These are phyloP conservation scores for Apodemia zela DNA, from an alignment of 2,888 invertebrate genomes.

Conservation along the genomic window DNA sequence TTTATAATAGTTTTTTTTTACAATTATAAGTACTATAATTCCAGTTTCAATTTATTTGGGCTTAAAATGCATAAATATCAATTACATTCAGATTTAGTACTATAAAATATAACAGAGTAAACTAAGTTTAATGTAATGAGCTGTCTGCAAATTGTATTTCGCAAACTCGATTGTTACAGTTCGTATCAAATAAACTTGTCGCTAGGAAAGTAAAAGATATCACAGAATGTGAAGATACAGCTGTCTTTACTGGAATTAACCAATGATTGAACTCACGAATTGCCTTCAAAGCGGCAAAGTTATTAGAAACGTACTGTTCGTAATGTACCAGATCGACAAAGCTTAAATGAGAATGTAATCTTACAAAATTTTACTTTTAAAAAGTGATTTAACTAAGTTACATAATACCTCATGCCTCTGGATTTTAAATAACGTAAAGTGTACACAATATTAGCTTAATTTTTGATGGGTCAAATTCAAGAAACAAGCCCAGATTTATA, in stretches of 20 bases:
- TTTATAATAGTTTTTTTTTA: not conserved
- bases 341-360: not conserved
- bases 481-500: not conserved
- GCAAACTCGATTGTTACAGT: too few species aligned
- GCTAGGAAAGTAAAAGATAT: too few species aligned
- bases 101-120: too few species aligned
- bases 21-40: conserved; percentile 1
- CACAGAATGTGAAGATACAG: not conserved
- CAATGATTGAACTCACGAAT: not conserved
- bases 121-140: too few species aligned
- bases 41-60: not conserved
- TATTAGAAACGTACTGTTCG: not conserved
- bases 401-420: not conserved
- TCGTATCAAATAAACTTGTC: too few species aligned
- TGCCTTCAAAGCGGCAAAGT: not conserved
- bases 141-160: too few species aligned
- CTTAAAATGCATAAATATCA: too few species aligned
- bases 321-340: not conserved
- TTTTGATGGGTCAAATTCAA: not conserved
- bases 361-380: not conserved
- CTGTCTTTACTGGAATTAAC: not conserved
- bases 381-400: not conserved
- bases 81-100: too few species aligned
- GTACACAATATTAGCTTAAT: not conserved
- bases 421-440: not conserved